Evolutionary conservation across 2,888 invertebrate genomes (phyloP).

Genomic region (Apocheima hispidaria): DNA sequence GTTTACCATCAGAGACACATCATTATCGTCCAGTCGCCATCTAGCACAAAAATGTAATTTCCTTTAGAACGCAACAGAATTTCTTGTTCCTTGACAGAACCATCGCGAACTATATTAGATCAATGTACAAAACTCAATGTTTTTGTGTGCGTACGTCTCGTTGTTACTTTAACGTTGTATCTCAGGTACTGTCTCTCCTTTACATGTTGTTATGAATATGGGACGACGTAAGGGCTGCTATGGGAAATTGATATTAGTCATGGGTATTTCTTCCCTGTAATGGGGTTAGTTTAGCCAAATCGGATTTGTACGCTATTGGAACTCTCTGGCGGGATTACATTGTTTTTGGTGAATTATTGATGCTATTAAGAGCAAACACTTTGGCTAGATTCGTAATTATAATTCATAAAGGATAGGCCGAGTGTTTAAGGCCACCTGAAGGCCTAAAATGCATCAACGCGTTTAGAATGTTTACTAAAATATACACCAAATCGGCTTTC

Average conservation of each 20-base stretch:
- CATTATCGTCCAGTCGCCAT: too few relatives aligned
- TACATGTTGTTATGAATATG: conserved; percentile 6
- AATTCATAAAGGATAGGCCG: too few relatives aligned
- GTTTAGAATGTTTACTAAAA: too few relatives aligned
- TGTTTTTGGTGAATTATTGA: conserved; percentile 19
- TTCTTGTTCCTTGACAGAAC: too few relatives aligned
- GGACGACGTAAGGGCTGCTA: conserved; percentile 13
- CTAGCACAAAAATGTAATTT: too few relatives aligned
- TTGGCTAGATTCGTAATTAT: not conserved
- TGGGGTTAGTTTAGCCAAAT: conserved; percentile 39
- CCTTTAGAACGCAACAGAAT: too few relatives aligned
- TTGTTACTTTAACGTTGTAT: not conserved
- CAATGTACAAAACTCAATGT: not conserved
- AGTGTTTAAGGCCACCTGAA: too few relatives aligned
- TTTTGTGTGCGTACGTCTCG: not conserved
- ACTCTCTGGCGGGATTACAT: conserved; percentile 10
- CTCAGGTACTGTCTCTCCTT: not conserved
- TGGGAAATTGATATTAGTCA: conserved; percentile 40
- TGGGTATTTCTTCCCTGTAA: conserved; percentile 35
- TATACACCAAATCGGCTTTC: too few relatives aligned
- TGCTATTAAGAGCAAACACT: conserved; percentile 1
- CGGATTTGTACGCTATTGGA: conserved; percentile 24
- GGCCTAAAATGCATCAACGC: too few relatives aligned
- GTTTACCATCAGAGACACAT: too few relatives aligned
- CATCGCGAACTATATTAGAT: not conserved